Conservation (phyloP, 1,140 invertebrate species). For the Hycleus cichorii region DNA sequence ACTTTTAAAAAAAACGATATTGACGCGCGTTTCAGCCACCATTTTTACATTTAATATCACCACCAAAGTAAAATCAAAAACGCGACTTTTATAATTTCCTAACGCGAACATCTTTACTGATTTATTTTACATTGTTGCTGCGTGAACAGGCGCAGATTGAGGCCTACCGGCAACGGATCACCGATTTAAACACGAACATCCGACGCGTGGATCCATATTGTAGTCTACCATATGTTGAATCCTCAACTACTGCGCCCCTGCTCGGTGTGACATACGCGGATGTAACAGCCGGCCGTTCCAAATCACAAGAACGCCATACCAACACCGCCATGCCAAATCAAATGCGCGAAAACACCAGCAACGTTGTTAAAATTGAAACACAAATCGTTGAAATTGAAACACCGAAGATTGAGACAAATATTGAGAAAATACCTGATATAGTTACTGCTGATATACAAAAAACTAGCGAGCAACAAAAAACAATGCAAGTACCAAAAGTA, state of each 20-base stretch:
- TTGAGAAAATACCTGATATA: neutral
- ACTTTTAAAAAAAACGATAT: conserved; percentile 11
- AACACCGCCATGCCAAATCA: conserved; percentile 5
- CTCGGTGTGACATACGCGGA: conserved; percentile 47
- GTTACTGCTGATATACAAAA: conserved; percentile 21
- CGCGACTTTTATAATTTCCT: neutral
- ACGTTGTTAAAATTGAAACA: neutral
- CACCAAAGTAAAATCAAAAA: neutral
- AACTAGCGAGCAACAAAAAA: conserved; percentile 33
- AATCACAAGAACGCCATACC: conserved; percentile 26
- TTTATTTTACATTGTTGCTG: conserved; percentile 41
- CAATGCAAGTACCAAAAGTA: conserved; percentile 9
- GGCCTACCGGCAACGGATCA: conserved; percentile 56
- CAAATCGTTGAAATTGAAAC: conserved; percentile 6
- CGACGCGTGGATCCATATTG: conserved; percentile 67
- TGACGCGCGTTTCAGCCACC: conserved; percentile 35
- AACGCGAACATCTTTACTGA: conserved; percentile 32
- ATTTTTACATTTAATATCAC: conserved; percentile 21
- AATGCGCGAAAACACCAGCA: neutral
- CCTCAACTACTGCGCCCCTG: conserved; percentile 29
- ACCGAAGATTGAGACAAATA: neutral
- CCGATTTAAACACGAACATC: conserved; percentile 59
- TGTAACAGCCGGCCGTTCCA: conserved; percentile 32
- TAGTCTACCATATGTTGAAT: conserved; percentile 39
- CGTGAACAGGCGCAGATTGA: conserved; percentile 65